These are phyloP conservation scores for Chloroceryle inda DNA, from an alignment of 2,797 vertebrate species.

Conservation along the genomic window DNA sequence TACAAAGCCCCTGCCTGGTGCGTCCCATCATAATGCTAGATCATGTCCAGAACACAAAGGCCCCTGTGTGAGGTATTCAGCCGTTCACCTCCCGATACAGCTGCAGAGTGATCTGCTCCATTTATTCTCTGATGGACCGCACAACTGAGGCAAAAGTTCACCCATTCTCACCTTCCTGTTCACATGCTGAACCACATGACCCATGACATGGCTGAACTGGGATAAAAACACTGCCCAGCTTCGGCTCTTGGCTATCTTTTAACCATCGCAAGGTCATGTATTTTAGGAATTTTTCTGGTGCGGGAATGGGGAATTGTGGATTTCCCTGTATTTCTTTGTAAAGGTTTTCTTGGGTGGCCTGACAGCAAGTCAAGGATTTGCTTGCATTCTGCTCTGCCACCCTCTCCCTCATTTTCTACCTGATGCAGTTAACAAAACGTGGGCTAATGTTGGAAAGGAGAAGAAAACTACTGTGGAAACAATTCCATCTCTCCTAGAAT, in stretches of 20 bases:
- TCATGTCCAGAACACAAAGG: conserved; percentile 90
- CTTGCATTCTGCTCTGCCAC: background rate
- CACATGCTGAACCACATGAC: conserved; percentile 88
- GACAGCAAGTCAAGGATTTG: background rate
- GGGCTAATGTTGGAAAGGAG: background rate
- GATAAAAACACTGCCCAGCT: conserved; percentile 73
- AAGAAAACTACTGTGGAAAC: conserved; percentile 18
- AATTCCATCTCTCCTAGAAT: background rate
- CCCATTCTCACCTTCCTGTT: conserved; percentile 92
- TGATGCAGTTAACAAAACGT: background rate
- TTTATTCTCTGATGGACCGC: conserved; percentile 91
- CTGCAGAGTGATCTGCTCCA: conserved; percentile 89
- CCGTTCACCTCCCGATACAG: conserved; percentile 77
- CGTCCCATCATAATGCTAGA: conserved; percentile 84
- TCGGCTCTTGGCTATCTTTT: conserved; percentile 75
- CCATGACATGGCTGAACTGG: conserved; percentile 80
- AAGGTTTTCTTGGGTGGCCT: background rate
- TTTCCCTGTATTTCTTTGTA: conserved; percentile 36
- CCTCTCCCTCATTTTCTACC: background rate
- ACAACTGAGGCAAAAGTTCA: conserved; percentile 92
- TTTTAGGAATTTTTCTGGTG: conserved; percentile 52
- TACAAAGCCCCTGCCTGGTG: conserved; percentile 80
- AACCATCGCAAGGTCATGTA: conserved; percentile 63
- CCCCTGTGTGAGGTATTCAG: conserved; percentile 83
- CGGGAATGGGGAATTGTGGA: background rate